These are phyloP conservation scores for Xestia sexstrigata DNA, from an alignment of 2,888 invertebrate genomes.

Conservation along the genomic window DNA sequence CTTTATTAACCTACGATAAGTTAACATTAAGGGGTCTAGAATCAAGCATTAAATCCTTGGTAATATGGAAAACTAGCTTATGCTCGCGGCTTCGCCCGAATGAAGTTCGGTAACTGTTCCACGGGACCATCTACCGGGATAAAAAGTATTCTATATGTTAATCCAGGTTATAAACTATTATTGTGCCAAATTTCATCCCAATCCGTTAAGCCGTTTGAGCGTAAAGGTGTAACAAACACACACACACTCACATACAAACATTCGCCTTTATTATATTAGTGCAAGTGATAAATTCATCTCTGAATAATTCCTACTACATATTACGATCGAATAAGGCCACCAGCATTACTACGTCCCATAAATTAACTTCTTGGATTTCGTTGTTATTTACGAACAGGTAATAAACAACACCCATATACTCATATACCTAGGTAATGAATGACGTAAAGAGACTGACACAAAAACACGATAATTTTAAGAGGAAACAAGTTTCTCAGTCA, in stretches of 20 bases:
- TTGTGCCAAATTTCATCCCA: no score
- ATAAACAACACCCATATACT: conserved; percentile 20
- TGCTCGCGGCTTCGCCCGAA: no score
- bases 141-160: no score
- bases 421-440: conserved; percentile 30
- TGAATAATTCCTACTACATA: neutral
- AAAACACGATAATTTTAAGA: conserved; percentile 58
- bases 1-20: neutral
- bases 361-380: conserved; percentile 21
- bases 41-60: neutral
- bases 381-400: conserved; percentile 18
- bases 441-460: conserved; percentile 57
- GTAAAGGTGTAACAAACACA: no score
- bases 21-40: neutral
- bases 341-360: neutral
- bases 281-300: neutral
- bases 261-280: no score
- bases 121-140: no score
- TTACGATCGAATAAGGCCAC: neutral
- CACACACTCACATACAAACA: no score
- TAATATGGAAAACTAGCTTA: no score
- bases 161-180: no score
- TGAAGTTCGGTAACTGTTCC: no score
- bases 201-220: no score
- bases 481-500: conserved; percentile 65